Evolutionary conservation across 2,888 invertebrate genomes (phyloP), one percentile per base, ranked within the genome.

Genomic region (Drosophila subquinaria): DNA sequence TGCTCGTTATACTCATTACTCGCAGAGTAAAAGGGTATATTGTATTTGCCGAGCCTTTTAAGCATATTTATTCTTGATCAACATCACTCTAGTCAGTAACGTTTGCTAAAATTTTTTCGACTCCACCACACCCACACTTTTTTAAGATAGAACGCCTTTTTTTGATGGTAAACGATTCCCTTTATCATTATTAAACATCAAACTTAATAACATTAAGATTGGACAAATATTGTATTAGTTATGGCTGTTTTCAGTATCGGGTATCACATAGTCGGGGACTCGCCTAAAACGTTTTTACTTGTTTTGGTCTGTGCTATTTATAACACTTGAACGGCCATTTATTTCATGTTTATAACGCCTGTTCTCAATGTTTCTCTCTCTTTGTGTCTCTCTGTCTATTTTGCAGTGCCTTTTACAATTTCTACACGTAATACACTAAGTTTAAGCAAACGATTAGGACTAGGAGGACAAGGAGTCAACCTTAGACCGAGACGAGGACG

Each of bases 401-500:
- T 82, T 88, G 40, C 87, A 91, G 91, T 91, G 91, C 90, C 90
- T 91, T 90, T 82, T 78, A 79, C 81, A 75, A 79, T 75, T 85
- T 74, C 57, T 81, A 85, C 81, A 80, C 71, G 63, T 78, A 82
- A 83, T 68, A 76, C 70, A 74, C 51, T 78, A 75, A 82, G 74
- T 70, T 79, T 87, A 81, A 85, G 79, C 73, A 75, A 76, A 73
- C 82, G 85, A 82, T 74, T 76, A 73, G 79, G 61, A 72, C 68
- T 77, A 73, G 69, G 20, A 64, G 59, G 11, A 56, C 23, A 27
- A 55, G 13, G 20, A 38, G 36, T 38, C 30, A 33, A 23, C 17
- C 48, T 48, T 59, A 17, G 40, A 69, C 27, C 50, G 55, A 48
- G 72, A 65, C 51, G 65, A 69, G 57, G 63, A 68, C 59, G 61